A percentile compares a stretch with the other conserved stretches of the same genome.
These are phyloP conservation scores for Microcebus murinus DNA, from an alignment of 2,113 vertebrate species.

Conservation along the genomic window DNA sequence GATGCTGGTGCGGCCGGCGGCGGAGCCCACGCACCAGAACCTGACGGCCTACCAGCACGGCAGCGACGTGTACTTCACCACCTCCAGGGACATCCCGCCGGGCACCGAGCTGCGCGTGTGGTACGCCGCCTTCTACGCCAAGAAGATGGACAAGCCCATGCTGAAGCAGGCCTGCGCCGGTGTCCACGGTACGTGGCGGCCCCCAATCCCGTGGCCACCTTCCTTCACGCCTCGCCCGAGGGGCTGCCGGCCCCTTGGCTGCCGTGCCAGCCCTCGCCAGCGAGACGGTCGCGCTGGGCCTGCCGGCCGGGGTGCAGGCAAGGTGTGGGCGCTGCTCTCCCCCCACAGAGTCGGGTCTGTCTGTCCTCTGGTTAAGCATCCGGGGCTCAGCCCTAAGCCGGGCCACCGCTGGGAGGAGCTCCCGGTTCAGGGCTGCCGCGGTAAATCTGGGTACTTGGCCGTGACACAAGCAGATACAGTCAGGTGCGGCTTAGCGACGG, in stretches of 20 bases:
- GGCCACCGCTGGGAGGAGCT: accelerated
- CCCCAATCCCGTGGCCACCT: accelerated
- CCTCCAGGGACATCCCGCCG: slow-evolving; percentile 93
- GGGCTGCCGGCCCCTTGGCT: background rate
- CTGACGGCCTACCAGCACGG: slow-evolving; percentile 97
- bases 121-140: slow-evolving; percentile 99
- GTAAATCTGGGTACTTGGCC: background rate
- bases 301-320: accelerated
- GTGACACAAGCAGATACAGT: background rate
- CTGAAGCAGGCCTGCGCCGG: slow-evolving; percentile 88
- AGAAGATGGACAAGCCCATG: slow-evolving; percentile 97
- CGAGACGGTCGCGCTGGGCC: accelerated
- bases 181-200: slow-evolving; percentile 80
- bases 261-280: accelerated
- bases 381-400: background rate
- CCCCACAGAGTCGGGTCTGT: background rate
- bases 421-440: accelerated
- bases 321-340: accelerated
- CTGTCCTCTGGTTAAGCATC: background rate
- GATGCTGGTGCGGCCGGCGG: slow-evolving; percentile 97
- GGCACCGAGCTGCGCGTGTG: slow-evolving; percentile 96
- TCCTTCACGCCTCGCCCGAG: accelerated
- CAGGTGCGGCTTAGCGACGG: background rate
- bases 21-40: slow-evolving; percentile 93
- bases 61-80: slow-evolving; percentile 96